Base-by-base conservation (phyloP, 2,797 vertebrate species). In the Acanthurus lineatus region DNA sequence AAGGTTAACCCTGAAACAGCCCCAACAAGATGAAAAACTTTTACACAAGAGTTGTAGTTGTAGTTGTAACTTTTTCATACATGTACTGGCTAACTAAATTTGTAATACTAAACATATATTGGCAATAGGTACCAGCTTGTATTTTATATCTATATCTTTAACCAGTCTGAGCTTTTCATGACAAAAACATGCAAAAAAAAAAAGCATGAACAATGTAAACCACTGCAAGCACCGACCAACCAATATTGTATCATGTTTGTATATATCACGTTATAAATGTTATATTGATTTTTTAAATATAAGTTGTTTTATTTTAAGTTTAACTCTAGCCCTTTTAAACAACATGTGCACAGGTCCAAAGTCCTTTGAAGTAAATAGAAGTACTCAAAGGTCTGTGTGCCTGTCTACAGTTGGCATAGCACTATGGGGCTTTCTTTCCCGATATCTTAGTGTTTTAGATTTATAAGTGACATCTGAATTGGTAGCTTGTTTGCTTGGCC, bases 381-480 rank as follows among this genome's bases (percentile, higher is more conserved):
- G 12, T 49, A 17, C 22, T 54, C 52, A 54, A 12, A 48, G 45
- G 52, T 35, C 32, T 35, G 32, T 35, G 6, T 35, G 32, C 32
- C 32, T 35, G 32, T 35, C 32, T 35, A 35, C 32, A 35, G 32
- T 35, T 35, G 32, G 5, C 32, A 35, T 35, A 7, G 32, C 32
- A 35, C 32, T 35, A 35, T 35, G 32, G 32, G 32, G 6, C 32
- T 83, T 65, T 71, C 45, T 74, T 69, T 59, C 44, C 19, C 15
- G 12, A 72, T 61, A 56, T 65, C 28, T 70, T 67, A 56, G 48
- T 47, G 40, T 56, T 51, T 65, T 68, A 42, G 64, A 85, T 79
- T 86, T 79, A 67, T 77, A 64, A 73, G 22, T 35, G 57, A 47
- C 59, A 17, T 81, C 67, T 79, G 66, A 82, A 84, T 82, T 14